Percentiles rank a stretch among this genome's conserved stretches.
Evolutionary conservation across 1,140 invertebrate species (phyloP).

Genomic region (Conus ventricosus): DNA sequence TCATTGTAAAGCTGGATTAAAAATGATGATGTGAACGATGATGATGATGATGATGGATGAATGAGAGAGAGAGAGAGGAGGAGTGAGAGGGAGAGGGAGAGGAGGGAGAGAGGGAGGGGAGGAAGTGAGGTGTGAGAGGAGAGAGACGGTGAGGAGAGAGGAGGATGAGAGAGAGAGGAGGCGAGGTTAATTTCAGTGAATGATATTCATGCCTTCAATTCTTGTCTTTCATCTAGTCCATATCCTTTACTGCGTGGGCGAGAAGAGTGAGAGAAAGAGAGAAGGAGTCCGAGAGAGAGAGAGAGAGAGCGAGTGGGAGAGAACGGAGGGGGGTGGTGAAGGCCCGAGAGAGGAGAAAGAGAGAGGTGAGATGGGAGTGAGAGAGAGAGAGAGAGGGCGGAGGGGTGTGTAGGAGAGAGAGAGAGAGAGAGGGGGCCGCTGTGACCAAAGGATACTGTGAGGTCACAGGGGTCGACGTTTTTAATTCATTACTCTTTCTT

Average conservation of each 20-base stretch:
- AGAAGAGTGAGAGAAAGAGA: too few species aligned
- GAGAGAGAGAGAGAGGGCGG: too few species aligned
- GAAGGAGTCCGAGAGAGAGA: too few species aligned
- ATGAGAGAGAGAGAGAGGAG: constrained; percentile 4
- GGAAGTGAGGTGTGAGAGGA: constrained; percentile 2
- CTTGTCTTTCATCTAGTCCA: too few species aligned
- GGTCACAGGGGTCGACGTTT: too few species aligned
- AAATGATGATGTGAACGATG: constrained; percentile 24
- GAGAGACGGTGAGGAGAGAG: constrained; percentile 19
- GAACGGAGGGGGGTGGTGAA: background rate
- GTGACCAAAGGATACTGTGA: too few species aligned
- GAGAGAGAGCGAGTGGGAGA: constrained; percentile 24
- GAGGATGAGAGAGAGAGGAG: constrained; percentile 5
- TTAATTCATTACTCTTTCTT: too few species aligned
- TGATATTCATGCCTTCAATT: too few species aligned
- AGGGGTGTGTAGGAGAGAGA: constrained; percentile 11
- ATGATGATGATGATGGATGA: constrained; percentile 19
- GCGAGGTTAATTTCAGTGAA: background rate
- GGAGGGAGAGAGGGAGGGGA: constrained; percentile 12
- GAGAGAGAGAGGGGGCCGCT: background rate
- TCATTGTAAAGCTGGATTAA: too few species aligned
- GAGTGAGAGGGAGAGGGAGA: constrained; percentile 4
- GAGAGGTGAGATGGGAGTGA: background rate
- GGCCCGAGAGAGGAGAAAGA: too few species aligned
- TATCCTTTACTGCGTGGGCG: too few species aligned